phyloP scores from a whole-genome alignment of 1,140 invertebrate species.

The Drosophila navojoa region DNA sequence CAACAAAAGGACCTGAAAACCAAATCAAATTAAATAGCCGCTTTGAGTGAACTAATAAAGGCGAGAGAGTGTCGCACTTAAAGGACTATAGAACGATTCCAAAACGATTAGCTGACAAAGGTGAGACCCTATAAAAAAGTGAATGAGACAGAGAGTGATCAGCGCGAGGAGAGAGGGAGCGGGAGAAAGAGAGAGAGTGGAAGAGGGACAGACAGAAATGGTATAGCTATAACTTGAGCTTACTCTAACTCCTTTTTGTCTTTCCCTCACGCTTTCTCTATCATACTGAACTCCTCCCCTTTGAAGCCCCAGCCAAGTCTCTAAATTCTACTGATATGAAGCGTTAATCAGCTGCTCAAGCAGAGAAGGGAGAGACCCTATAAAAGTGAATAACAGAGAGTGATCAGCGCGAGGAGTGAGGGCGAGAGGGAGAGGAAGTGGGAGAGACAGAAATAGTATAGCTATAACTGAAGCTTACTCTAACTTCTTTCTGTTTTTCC shows the following conservation, averaged over 20 bases:
- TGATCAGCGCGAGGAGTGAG: neutral
- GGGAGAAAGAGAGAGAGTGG: neutral
- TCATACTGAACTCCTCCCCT: too few species aligned
- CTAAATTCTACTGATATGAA: too few species aligned
- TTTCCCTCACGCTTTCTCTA: too few species aligned
- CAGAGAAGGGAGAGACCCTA: constrained; percentile 1
- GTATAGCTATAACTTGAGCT: too few species aligned
- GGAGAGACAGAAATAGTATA: neutral
- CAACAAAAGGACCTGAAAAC: constrained; percentile 11
- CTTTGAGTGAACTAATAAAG: constrained; percentile 36
- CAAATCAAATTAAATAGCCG: constrained; percentile 32
- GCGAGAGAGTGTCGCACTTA: constrained; percentile 24
- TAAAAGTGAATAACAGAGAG: constrained; percentile 16
- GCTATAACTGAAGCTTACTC: too few species aligned
- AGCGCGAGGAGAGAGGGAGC: neutral
- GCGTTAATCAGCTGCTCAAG: too few species aligned
- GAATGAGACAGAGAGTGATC: neutral
- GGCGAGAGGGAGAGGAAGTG: neutral
- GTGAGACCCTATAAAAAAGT: constrained; percentile 35
- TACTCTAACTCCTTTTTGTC: neutral
- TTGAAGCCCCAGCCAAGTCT: too few species aligned
- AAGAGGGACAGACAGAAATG: neutral
- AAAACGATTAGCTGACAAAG: constrained; percentile 40
- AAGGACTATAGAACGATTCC: constrained; percentile 16
- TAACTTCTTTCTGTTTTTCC: neutral